A percentile compares a stretch with the other conserved stretches of the same genome.
Conservation (phyloP, 2,888 invertebrate species). For the Rapana venosa region DNA sequence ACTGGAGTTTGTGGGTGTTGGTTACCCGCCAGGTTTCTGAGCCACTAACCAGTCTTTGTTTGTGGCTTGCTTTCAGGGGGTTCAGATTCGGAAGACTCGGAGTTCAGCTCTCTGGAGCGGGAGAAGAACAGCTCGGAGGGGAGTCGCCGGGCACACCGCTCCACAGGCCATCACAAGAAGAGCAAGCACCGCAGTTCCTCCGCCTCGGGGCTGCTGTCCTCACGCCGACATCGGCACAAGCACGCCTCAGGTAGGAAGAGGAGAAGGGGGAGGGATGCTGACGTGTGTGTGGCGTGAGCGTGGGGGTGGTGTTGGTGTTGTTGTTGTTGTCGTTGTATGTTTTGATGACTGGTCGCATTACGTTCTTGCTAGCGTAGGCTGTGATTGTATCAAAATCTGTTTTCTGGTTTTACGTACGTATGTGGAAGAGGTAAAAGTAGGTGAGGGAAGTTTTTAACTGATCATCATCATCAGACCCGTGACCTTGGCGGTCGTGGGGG, state of each 20-base stretch:
- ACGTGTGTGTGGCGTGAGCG: neutral
- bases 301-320: neutral
- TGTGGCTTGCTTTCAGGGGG: slow-evolving; percentile 38
- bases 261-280: neutral
- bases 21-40: too few relatives aligned
- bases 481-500: too few relatives aligned
- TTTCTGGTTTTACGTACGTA: too few relatives aligned
- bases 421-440: too few relatives aligned
- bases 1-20: too few relatives aligned
- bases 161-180: slow-evolving; percentile 79
- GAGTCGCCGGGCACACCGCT: slow-evolving; percentile 81
- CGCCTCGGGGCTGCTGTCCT: neutral
- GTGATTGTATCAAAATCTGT: too few relatives aligned
- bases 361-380: too few relatives aligned
- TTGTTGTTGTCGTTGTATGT: too few relatives aligned
- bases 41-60: too few relatives aligned
- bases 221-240: neutral
- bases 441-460: too few relatives aligned
- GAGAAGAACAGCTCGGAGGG: slow-evolving; percentile 80
- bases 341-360: too few relatives aligned
- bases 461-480: too few relatives aligned
- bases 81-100: slow-evolving; percentile 95
- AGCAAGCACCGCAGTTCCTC: slow-evolving; percentile 77
- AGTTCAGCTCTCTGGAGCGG: slow-evolving; percentile 87
- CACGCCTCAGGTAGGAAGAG: neutral